Evolutionary conservation across 2,797 vertebrate species (phyloP), one percentile per base, ranked within the genome.

Genomic region (Argyrosomus regius): DNA sequence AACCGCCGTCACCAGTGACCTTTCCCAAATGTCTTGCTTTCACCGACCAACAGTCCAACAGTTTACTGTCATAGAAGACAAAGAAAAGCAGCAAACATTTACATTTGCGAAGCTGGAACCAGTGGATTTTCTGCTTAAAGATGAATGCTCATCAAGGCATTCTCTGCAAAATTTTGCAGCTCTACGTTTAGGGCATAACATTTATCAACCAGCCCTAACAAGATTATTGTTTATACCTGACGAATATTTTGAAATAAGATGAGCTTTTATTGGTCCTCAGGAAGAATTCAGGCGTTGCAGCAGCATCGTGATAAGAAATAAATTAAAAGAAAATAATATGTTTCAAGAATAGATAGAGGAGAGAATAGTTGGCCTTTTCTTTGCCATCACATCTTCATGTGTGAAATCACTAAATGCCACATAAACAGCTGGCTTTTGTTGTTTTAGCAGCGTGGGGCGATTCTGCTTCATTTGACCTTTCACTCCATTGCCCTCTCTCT

Each of bases 401-500:
- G 81, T 88, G 77, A 87, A 90, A 87, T 82, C 74, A 66, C 75
- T 84, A 73, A 90, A 83, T 73, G 76, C 45, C 87, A 75, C 69
- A 75, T 70, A 77, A 84, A 75, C 90, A 91, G 80, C 88, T 92
- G 88, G 52, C 61, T 85, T 81, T 72, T 66, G 72, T 81, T 72
- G 73, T 84, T 77, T 46, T 18, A 72, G 72, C 82, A 71, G 71
- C 1, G 16, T 65, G 63, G 72, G 72, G 63, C 22, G 9, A 74
- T 62, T 75, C 78, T 77, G 81, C 84, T 75, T 85, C 57, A 66
- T 87, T 85, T 89, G 89, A 91, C 88, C 91, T 90, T 91, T 83
- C 81, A 68, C 81, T 87, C 67, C 17, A 2, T 64, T 46, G 78
- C 74, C 45, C 57, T 70, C 75, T 64, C 22, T 71, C 52, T 46